phyloP scores from a whole-genome alignment of 2,888 invertebrate genomes.

The Melanostoma scalare region DNA sequence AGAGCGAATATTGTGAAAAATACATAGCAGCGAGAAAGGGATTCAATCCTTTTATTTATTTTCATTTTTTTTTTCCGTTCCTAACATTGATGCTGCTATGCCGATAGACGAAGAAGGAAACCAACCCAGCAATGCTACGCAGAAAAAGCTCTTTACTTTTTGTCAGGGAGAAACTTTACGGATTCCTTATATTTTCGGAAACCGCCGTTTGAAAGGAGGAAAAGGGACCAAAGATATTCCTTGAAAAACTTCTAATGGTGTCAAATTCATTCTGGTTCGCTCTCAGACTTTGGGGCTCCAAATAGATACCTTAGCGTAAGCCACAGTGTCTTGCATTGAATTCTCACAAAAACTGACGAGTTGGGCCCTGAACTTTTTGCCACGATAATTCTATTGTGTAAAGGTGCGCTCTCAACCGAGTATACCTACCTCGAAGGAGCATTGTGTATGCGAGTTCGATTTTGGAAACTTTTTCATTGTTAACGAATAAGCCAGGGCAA shows the following conservation, averaged over 20 bases:
- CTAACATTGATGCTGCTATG: conserved; percentile 15
- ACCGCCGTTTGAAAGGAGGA: conserved; percentile 31
- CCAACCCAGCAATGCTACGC: conserved; percentile 54
- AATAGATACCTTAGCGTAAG: conserved; percentile 56
- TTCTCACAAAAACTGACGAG: conserved; percentile 12
- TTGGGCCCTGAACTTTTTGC: conserved; percentile 2
- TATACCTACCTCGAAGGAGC: conserved; percentile 47
- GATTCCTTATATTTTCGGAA: conserved; percentile 49
- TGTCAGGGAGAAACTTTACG: conserved; percentile 63
- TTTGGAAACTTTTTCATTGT: conserved; percentile 59
- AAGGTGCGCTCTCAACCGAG: conserved; percentile 25
- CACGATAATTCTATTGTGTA: conserved; percentile 25
- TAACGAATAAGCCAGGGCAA: conserved; percentile 35
- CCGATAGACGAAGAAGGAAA: conserved; percentile 47
- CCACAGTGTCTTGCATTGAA: conserved; percentile 34
- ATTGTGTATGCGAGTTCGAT: conserved; percentile 63
- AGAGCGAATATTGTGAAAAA: not conserved
- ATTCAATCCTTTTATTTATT: conserved; percentile 60
- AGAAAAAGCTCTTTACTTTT: conserved; percentile 65
- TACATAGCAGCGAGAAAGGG: conserved; percentile 22
- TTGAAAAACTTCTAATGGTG: conserved; percentile 40
- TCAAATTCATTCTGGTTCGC: conserved; percentile 43
- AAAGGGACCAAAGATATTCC: conserved; percentile 36
- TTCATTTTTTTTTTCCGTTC: not conserved
- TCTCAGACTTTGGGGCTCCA: conserved; percentile 35